Conservation (phyloP, 2,888 invertebrate genomes). For the Plebejus anna region DNA sequence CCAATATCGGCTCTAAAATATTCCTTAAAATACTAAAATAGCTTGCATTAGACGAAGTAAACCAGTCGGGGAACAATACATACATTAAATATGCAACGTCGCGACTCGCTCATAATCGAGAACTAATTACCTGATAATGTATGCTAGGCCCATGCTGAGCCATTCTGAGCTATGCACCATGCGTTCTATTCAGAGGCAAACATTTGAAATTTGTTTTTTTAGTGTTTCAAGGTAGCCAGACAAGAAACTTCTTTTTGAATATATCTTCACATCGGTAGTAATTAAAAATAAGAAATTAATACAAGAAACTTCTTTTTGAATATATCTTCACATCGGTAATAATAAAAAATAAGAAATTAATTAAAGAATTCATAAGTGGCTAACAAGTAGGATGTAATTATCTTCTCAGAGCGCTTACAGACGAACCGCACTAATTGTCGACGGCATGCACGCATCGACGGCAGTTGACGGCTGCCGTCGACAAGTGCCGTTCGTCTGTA, state of each 20-base stretch:
- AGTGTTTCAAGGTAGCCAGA: background rate
- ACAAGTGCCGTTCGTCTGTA: too few relatives aligned
- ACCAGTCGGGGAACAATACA: constrained; percentile 43
- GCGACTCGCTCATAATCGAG: constrained; percentile 52
- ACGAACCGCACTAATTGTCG: too few relatives aligned
- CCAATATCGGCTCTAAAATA: constrained; percentile 3
- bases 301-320: background rate
- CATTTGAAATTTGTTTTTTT: background rate
- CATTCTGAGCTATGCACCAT: constrained; percentile 32
- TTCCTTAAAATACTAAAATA: constrained; percentile 20
- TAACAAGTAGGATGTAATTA: too few relatives aligned
- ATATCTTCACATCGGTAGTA: too few relatives aligned
- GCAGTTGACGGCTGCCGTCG: too few relatives aligned
- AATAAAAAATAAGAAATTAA: too few relatives aligned
- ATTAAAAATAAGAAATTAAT: too few relatives aligned
- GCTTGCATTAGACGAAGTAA: constrained; percentile 23
- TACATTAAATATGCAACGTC: constrained; percentile 53
- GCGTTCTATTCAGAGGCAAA: background rate
- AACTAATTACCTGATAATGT: constrained; percentile 50
- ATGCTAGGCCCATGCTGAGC: constrained; percentile 37
- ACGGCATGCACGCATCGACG: too few relatives aligned
- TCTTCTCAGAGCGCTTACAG: too few relatives aligned
- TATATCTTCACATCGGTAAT: too few relatives aligned
- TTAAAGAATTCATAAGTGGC: too few relatives aligned
- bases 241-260: background rate